Conservation (phyloP, 1,140 invertebrate species). For the Papilio machaon region DNA sequence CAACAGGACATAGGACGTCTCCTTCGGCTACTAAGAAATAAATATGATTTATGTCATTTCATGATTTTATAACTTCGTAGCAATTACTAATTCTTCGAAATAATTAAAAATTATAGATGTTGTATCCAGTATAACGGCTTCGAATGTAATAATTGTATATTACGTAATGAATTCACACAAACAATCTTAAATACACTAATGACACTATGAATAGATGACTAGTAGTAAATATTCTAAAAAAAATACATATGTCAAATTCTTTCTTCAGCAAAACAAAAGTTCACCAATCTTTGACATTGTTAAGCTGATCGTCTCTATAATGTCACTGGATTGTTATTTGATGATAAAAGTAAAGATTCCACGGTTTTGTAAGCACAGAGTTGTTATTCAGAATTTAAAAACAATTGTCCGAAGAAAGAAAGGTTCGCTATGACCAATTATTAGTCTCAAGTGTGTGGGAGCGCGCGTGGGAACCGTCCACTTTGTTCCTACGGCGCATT, state of each 20-base stretch:
- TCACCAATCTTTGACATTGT: not conserved
- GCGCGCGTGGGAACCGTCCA: constrained; percentile 65
- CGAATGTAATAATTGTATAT: not conserved
- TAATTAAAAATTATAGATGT: constrained; percentile 10
- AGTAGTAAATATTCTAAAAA: not conserved
- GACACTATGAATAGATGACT: not conserved
- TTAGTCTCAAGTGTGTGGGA: constrained; percentile 64
- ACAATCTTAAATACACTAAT: not conserved
- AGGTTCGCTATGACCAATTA: constrained; percentile 70
- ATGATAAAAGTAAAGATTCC: constrained; percentile 19
- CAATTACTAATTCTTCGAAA: not conserved
- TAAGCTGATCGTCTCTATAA: not conserved
- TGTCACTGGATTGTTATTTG: not conserved
- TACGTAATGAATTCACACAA: not conserved
- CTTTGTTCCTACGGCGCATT: constrained; percentile 57
- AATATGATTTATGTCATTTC: not conserved
- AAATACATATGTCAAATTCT: not conserved
- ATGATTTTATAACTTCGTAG: not conserved
- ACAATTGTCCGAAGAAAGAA: constrained; percentile 55
- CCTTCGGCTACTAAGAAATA: not conserved
- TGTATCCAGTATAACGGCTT: not conserved
- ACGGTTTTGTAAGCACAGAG: constrained; percentile 12
- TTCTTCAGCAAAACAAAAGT: not conserved
- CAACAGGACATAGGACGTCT: not conserved
- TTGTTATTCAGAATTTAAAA: constrained; percentile 44